Conservation (phyloP, 2,113 vertebrate genomes). For the Tapirus terrestris region DNA sequence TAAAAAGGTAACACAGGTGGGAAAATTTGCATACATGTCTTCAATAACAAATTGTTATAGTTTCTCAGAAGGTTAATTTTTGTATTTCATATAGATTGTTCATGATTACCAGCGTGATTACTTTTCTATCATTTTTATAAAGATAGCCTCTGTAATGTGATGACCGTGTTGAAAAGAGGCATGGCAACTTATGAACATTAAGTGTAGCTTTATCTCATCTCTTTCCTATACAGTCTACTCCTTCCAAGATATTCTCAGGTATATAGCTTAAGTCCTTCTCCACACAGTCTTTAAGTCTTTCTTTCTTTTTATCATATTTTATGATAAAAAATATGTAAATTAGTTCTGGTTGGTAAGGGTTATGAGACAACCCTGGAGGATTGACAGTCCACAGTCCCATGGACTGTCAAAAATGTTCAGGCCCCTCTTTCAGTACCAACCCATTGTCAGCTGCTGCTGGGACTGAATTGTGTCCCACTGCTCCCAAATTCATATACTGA, state of each 20-base stretch:
- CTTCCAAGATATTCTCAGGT: background rate
- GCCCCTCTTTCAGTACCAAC: background rate
- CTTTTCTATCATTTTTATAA: background rate
- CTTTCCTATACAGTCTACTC: background rate
- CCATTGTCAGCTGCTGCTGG: background rate
- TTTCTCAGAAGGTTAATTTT: conserved; percentile 53
- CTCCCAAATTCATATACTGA: background rate
- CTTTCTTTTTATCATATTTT: background rate
- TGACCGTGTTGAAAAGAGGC: background rate
- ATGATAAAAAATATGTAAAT: background rate
- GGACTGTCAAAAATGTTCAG: background rate
- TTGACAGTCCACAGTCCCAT: background rate
- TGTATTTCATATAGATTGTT: conserved; percentile 24
- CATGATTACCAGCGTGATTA: background rate
- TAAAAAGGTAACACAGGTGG: conserved; percentile 50
- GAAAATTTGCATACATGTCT: conserved; percentile 50
- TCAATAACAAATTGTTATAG: conserved; percentile 54
- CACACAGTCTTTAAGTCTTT: background rate
- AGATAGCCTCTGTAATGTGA: background rate
- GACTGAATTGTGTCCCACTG: background rate
- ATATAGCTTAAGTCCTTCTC: background rate
- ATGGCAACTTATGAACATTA: background rate
- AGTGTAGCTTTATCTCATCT: background rate
- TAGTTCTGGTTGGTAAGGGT: background rate
- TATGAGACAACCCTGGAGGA: background rate